These are phyloP conservation scores for Urocyon cinereoargenteus DNA, from an alignment of 2,797 vertebrate genomes.

Conservation along the genomic window DNA sequence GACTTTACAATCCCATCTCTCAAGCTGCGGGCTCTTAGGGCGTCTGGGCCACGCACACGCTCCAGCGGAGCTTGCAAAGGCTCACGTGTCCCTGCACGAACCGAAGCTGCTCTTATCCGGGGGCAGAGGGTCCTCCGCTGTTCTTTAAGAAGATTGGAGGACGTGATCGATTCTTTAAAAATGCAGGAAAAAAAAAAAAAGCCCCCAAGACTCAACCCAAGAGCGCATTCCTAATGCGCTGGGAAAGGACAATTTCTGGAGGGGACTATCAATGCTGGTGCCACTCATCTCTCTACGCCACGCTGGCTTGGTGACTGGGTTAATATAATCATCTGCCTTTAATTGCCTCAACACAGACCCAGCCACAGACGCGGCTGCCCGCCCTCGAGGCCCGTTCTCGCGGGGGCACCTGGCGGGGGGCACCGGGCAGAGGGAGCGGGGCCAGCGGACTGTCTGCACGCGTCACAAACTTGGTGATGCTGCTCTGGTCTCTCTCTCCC, in stretches of 20 bases:
- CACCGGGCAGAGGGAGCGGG: fast-evolving
- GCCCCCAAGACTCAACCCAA: not conserved
- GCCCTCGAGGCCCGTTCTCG: not conserved
- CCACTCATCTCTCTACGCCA: not conserved
- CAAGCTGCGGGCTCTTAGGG: not conserved
- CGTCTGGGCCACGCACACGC: not conserved
- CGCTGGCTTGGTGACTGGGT: not conserved
- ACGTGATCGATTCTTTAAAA: not conserved
- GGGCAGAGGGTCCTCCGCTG: fast-evolving
- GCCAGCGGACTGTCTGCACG: fast-evolving
- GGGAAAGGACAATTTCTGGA: not conserved
- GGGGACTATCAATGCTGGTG: fast-evolving
- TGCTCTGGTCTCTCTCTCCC: not conserved
- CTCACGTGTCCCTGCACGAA: fast-evolving
- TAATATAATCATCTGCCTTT: not conserved
- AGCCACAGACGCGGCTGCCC: not conserved
- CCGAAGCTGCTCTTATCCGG: fast-evolving
- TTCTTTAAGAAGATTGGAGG: not conserved
- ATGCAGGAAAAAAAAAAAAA: not conserved
- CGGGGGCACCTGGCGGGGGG: fast-evolving
- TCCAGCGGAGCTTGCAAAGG: not conserved
- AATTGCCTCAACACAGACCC: constrained; percentile 53
- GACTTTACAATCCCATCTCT: not conserved
- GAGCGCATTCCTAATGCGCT: not conserved
- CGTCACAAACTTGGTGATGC: not conserved